Evolutionary conservation across 2,113 vertebrate genomes (phyloP).

Genomic region (Nestor notabilis): DNA sequence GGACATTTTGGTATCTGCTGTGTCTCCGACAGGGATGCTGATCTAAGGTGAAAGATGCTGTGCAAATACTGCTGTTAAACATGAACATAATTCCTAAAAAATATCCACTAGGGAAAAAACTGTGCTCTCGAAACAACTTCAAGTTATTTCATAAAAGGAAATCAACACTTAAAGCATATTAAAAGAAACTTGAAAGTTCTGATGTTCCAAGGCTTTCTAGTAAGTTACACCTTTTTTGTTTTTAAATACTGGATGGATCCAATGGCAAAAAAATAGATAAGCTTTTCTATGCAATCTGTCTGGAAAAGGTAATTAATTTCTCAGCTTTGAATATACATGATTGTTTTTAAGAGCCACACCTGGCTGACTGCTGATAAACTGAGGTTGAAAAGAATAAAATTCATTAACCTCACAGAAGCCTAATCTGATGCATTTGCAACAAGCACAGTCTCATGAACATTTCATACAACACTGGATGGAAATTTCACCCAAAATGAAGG

Average conservation of each 20-base stretch:
- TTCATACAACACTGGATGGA: neutral
- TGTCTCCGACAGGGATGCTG: neutral
- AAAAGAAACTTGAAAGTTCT: neutral
- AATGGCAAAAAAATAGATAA: neutral
- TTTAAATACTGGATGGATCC: neutral
- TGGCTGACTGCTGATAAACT: slow-evolving; percentile 26
- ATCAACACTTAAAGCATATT: neutral
- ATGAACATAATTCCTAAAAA: neutral
- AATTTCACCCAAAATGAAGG: slow-evolving; percentile 42
- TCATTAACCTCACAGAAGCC: neutral
- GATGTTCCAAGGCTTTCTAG: neutral
- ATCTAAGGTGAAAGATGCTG: slow-evolving; percentile 14
- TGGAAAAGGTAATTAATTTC: neutral
- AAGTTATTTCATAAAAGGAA: neutral
- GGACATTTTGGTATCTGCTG: neutral
- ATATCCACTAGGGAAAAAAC: neutral
- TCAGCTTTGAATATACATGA: neutral
- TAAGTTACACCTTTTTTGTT: neutral
- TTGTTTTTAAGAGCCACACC: slow-evolving; percentile 39
- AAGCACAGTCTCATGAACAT: neutral
- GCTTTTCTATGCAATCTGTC: neutral
- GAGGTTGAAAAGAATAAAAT: slow-evolving; percentile 16
- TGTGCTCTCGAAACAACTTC: neutral
- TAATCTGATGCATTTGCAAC: slow-evolving; percentile 32
- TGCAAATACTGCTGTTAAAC: neutral